Base-by-base conservation (phyloP, 1,140 invertebrate species). In the Chelonus insularis region DNA sequence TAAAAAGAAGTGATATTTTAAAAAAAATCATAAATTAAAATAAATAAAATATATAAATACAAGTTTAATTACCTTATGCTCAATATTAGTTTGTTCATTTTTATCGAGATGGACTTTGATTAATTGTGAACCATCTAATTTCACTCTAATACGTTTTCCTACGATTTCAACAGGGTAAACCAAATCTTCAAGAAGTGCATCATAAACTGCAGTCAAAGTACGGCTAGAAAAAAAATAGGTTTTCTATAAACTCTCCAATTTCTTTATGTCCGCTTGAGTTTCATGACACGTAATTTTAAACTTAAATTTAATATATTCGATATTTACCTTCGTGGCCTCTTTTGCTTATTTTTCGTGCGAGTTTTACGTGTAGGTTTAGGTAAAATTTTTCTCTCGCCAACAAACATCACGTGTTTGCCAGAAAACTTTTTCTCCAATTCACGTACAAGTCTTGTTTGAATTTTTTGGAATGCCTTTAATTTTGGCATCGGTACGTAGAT, bases 341-440 rank as follows among this genome's bases (percentile, higher is more conserved):
- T 99, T 79, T 99, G 97, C 86, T 99, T 99, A 73, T 91, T 90
- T 70, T 94, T 94, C 52, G 89, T 92, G 65, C 93, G 92, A 0
- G 92, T 94, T 83, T 99, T 99, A 68, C 96, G 87, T 41, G 94
- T 97, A 32, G 97, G 97, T 82, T 99, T 99, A 41, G 96, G 95
- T 58, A 99, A 84, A 79, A 99, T 99, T 78, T 96, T 95, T 69
- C 97, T 88, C 83, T 99, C 92, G 39, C 96, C 97, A 82, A 99
- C 89, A 77, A 99, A 97, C 59, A 99, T 96, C 18, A 99, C 96
- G 83, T 99, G 96, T 78, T 96, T 98, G 32, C 97, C 97, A 75
- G 93, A 96, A 84, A 99, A 99, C 79, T 99, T 99, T 88, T 99
- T 99, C 79, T 99, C 98, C 68, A 99, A 80, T 80, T 99, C 98